Evolutionary conservation across 2,797 vertebrate genomes (phyloP).

Genomic region (Lepilemur septentrionalis): DNA sequence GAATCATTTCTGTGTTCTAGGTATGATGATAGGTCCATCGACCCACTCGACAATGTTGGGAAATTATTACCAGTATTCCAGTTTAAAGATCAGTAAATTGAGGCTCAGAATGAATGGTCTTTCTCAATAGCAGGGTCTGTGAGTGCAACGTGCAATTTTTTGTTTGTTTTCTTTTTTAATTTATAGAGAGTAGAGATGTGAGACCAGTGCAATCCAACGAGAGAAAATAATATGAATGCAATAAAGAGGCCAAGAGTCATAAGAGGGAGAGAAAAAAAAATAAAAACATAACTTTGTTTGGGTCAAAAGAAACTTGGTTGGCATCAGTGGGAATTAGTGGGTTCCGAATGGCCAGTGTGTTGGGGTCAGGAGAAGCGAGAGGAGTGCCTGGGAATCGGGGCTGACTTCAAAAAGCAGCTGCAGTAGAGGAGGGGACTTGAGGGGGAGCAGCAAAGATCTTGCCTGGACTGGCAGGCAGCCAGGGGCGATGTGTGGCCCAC

Average conservation of each 20-base stretch:
- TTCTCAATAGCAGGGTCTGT: not conserved
- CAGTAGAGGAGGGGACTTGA: not conserved
- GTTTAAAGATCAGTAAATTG: not conserved
- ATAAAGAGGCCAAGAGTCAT: not conserved
- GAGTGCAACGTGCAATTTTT: not conserved
- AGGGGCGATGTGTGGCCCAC: not conserved
- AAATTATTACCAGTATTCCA: not conserved
- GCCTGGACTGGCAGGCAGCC: not conserved
- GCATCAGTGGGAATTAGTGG: too few species aligned
- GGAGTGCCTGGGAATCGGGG: not conserved
- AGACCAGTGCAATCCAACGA: not conserved
- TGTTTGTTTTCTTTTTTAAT: not conserved
- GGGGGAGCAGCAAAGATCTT: not conserved
- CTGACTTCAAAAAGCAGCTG: not conserved
- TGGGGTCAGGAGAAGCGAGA: not conserved
- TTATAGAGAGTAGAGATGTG: not conserved
- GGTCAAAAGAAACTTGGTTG: not conserved
- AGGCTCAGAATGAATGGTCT: not conserved
- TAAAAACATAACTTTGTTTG: not conserved
- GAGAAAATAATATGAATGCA: not conserved
- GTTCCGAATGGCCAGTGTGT: not conserved
- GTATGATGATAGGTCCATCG: not conserved
- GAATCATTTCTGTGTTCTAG: not conserved
- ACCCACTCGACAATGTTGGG: not conserved
- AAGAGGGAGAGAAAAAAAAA: not conserved